Base-by-base conservation (phyloP, 2,113 vertebrate species). In the Electrona antarctica region DNA sequence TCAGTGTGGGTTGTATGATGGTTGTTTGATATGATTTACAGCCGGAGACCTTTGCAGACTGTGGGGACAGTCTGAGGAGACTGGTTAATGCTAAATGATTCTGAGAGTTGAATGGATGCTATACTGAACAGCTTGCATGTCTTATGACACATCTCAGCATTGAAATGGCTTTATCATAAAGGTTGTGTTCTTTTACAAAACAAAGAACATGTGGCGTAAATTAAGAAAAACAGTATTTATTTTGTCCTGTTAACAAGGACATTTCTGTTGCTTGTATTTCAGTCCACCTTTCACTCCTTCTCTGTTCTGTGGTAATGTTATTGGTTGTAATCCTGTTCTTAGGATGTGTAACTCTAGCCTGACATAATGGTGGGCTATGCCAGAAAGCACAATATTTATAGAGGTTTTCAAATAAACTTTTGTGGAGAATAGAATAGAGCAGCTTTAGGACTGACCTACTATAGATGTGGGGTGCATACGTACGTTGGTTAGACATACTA, bases 351-450 rank as follows among this genome's bases (percentile, higher is more conserved):
- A 78, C 77, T 79, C 62, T 80, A 77, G 82, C 67, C 81, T 58
- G 28, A 59, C 33, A 41, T 61, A 7, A n/a, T 41, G 74, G 59
- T 56, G 60, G 62, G 47, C 47, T 47, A 52, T 67, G 71, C 56
- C 45, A 73, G 69, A 79, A 92, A 91, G 90, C 89, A 91, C 88
- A 93, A 89, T 73, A 76, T 82, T 84, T 87, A 67, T 33, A 9
- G 60, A 71, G 71, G 66, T 82, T 86, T 81, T 74, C 2, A 76
- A 64, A 79, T 67, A 80, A 65, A 67, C 15, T 7, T 83, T 73
- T 80, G 83, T 90, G 78, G 69, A 47, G 71, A 65, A 79, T 88
- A 90, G 87, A 79, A 47, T 87, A 88, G 78, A 85, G 71, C 86
- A 78, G 82, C 33, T 6, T 66, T 76, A 76, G 76, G 69, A 51